Base-by-base conservation (phyloP, 2,888 invertebrate genomes). In the Drosophila melanosoma region DNA sequence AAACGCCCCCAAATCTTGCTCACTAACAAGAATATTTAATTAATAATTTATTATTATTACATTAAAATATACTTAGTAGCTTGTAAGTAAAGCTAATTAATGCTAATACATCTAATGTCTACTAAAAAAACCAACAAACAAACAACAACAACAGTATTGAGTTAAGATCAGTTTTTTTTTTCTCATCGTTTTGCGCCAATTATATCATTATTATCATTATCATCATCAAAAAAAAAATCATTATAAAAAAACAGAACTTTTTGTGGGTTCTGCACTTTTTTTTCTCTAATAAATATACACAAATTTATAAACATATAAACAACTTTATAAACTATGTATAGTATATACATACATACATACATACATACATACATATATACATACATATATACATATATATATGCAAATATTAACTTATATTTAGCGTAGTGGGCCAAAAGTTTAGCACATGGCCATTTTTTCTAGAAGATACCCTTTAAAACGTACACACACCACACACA, bases 1-100 rank as follows among this genome's bases (percentile, higher is more conserved):
- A 59, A 56, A 53, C 29, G 64, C 58, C 58, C 72, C 66, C 35
- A 68, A 29, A 29, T 75, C 84, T 85, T 87, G 85, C 85, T 86
- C 85, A 87, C 83, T 84, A 84, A 86, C 71, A 83, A 86, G 85
- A 79, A 82, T 87, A 87, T 86, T 88, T 88, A 82, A 87, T 84
- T 83, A 86, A 87, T 88, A 87, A 87, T 88, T 88, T 88, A 87
- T 88, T 87, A 87, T 87, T 85, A 85, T 85, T 85, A 85, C 82
- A 85, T 85, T 85, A 84, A 85, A 85, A 85, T 85, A 85, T 85
- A 87, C 85, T 87, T 87, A 87, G 85, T 85, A 87, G 87, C 72
- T 54, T 80, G 66, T 85, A 85, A 85, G 83, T 83, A 87, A 84
- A 81, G 81, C 85, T 87, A 86, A 86, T 80, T 82, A 75, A 73